Evolutionary conservation across 2,113 vertebrate genomes (phyloP).

Genomic region (Pelecanus crispus): DNA sequence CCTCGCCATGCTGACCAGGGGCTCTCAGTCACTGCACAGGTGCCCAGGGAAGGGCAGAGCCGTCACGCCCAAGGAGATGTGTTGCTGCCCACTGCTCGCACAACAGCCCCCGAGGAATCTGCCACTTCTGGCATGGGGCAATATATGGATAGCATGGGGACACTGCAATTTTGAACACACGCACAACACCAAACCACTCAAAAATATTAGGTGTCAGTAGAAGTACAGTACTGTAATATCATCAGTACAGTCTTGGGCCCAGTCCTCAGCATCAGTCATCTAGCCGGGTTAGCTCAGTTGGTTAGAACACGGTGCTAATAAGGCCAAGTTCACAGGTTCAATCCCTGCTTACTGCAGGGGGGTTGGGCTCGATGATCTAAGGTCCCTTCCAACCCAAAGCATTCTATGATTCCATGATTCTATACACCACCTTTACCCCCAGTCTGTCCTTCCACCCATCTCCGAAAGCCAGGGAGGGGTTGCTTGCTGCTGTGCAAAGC

Average conservation of each 20-base stretch:
- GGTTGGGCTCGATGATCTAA: too few species aligned
- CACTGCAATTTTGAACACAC: neutral
- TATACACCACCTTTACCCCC: neutral
- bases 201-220: neutral
- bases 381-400: too few species aligned
- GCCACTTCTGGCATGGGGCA: neutral
- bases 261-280: neutral
- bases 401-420: too few species aligned
- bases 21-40: neutral
- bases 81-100: neutral
- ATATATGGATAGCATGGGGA: neutral
- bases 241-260: neutral
- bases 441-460: neutral
- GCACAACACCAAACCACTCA: neutral
- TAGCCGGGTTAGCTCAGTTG: too few species aligned
- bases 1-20: accelerated
- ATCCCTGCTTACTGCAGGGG: too few species aligned
- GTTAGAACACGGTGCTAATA: too few species aligned
- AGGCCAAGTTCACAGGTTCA: too few species aligned
- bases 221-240: neutral
- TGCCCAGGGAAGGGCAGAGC: neutral
- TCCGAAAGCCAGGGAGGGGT: neutral
- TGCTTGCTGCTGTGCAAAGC: neutral
- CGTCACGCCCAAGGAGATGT: accelerated
- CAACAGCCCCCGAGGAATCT: neutral